Evolutionary conservation across 2,888 invertebrate genomes (phyloP), one percentile per base, ranked within the genome.

Genomic region (Carabus problematicus): DNA sequence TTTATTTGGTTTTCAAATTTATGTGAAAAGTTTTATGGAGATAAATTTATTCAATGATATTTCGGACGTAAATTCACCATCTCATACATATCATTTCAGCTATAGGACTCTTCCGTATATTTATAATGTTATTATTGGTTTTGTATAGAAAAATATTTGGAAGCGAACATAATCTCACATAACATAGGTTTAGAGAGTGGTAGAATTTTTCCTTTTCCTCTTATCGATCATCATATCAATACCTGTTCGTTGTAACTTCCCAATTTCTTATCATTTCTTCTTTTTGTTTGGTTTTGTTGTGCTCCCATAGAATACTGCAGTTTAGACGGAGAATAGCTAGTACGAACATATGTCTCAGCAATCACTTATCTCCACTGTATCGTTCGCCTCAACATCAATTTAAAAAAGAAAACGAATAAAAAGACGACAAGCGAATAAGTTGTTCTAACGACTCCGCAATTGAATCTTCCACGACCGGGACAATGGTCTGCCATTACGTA

Each of bases 391-490:
- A 66, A 66, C 66, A 58, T 66, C 66, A 66, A 66, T 66, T 58
- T 58, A 60, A 60, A 67, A 40, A 60, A 49, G 47, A 59, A 49
- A 66, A 66, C 56, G 47, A 52, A 66, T 43, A 39, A 29, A 12
- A 41, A 56, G 41, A n/a, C n/a, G 41, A 29, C 16, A 12, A 41
- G 42, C 41, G 52, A 59, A 67, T 67, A 67, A 67, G 67, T 67
- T 67, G 67, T 67, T 67, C 60, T 60, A 67, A 67, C 67, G 67
- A 67, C 60, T 54, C 60, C 49, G 67, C 67, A 67, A 67, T 66
- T 59, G 66, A 66, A 66, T 67, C 67, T 67, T 67, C 67, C 43
- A 52, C 52, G 49, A 39, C 41, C 52, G 60, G 67, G 67, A 67
- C 67, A 67, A 67, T 67, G 67, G 67, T 54, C 60, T 42, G 19